Evolutionary conservation across 2,888 invertebrate genomes (phyloP).

Genomic region (Imbricaverruca yamaguchii): DNA sequence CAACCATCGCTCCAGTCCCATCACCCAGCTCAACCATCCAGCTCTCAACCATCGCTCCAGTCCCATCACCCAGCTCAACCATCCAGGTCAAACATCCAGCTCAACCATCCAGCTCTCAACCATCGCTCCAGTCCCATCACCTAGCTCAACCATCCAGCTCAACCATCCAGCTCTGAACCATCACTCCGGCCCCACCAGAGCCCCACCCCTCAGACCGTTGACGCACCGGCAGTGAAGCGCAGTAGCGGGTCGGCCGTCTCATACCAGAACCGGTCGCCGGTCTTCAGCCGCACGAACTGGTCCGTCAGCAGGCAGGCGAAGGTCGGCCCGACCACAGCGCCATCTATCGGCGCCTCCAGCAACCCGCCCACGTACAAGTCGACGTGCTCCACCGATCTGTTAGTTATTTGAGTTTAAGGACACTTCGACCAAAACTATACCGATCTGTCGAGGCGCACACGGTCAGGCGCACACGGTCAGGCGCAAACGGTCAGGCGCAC

Average conservation of each 20-base stretch:
- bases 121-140: no score
- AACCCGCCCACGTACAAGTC: slow-evolving; percentile 82
- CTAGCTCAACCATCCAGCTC: no score
- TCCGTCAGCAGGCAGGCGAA: slow-evolving; percentile 74
- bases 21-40: no score
- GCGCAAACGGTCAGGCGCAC: no score
- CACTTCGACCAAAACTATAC: not conserved
- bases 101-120: no score
- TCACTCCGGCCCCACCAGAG: not conserved
- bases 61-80: no score
- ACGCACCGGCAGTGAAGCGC: slow-evolving; percentile 57
- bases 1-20: no score
- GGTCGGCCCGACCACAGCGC: slow-evolving; percentile 74
- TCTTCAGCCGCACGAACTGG: slow-evolving; percentile 72
- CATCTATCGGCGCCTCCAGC: slow-evolving; percentile 66
- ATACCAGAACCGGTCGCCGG: slow-evolving; percentile 83
- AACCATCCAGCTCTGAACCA: no score
- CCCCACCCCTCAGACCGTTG: not conserved
- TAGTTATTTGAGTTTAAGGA: not conserved
- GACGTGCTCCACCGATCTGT: slow-evolving; percentile 62
- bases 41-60: no score
- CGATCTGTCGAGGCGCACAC: not conserved
- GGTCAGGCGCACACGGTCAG: no score
- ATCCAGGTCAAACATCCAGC: no score
- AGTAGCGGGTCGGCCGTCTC: slow-evolving; percentile 59